Evolutionary conservation across 30 jellyfish, hydroid and myxozoan species (phyloP).

Genomic region (Hydractinia symbiolongicarpus): DNA sequence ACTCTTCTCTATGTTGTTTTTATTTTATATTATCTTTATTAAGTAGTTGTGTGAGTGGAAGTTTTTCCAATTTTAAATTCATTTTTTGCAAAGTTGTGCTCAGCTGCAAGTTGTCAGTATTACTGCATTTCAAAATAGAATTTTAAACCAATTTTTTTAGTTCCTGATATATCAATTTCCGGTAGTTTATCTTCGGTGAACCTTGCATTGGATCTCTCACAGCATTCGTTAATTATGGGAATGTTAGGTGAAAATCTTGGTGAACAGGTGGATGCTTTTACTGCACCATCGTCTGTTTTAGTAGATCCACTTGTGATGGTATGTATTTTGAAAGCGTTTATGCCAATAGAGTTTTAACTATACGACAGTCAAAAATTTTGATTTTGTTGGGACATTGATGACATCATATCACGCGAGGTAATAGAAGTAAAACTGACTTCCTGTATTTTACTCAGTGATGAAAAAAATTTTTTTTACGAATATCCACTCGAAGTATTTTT

Average conservation of each 20-base stretch:
- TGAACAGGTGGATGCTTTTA: constrained; percentile 87
- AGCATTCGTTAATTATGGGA: constrained; percentile 85
- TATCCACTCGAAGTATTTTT: no score
- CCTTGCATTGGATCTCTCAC: constrained; percentile 81
- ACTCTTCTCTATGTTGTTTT: no score
- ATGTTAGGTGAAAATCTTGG: constrained; percentile 99
- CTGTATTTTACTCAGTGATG: no score
- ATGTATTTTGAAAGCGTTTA: background rate
- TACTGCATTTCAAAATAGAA: no score
- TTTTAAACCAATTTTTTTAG: constrained; percentile 30
- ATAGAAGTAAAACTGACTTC: no score
- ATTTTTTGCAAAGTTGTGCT: no score
- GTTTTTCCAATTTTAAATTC: no score
- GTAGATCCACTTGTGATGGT: constrained; percentile 91
- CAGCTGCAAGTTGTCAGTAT: no score
- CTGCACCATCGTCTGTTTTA: constrained; percentile 76
- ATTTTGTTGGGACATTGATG: background rate
- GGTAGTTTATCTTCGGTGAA: constrained; percentile 79
- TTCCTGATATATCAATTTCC: constrained; percentile 89
- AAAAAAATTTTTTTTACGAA: no score
- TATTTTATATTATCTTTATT: no score
- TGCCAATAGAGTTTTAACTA: background rate
- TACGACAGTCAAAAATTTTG: background rate
- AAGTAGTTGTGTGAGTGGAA: no score
- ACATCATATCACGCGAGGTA: background rate